A percentile compares a stretch with the other conserved stretches of the same genome.
phyloP scores from a whole-genome alignment of 1,140 invertebrate species.

The Drosophila asahinai region DNA sequence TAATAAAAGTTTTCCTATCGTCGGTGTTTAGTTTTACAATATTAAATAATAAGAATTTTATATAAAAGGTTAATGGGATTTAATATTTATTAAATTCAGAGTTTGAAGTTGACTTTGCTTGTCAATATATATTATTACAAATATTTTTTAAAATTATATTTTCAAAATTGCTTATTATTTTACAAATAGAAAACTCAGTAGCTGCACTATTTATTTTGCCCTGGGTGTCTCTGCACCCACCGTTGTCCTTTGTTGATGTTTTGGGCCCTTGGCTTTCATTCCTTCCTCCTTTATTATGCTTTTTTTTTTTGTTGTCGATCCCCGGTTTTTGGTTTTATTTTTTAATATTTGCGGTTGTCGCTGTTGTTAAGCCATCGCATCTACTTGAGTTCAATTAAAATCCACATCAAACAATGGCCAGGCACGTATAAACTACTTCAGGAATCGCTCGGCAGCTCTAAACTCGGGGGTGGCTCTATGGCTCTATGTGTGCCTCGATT shows the following conservation, averaged over 20 bases:
- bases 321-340: conserved; percentile 48
- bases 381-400: conserved; percentile 85
- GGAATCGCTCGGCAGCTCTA: conserved; percentile 43
- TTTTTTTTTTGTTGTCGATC: conserved; percentile 15
- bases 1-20: too few species aligned
- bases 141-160: too few species aligned
- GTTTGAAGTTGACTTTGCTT: not conserved
- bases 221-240: conserved; percentile 32
- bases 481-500: not conserved
- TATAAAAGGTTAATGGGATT: too few species aligned
- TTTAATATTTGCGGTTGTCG: conserved; percentile 81
- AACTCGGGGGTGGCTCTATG: conserved; percentile 26
- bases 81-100: not conserved
- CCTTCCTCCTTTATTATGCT: conserved; percentile 6
- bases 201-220: not conserved
- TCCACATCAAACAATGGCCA: conserved; percentile 85
- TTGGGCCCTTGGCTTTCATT: conserved; percentile 45
- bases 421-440: conserved; percentile 84
- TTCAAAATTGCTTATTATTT: too few species aligned
- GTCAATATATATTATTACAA: not conserved
- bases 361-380: conserved; percentile 68
- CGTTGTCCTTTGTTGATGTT: conserved; percentile 41
- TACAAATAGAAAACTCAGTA: too few species aligned
- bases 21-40: too few species aligned
- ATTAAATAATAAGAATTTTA: too few species aligned